phyloP scores from a whole-genome alignment of 1,140 invertebrate genomes.

The Neotoxoptera formosana region DNA sequence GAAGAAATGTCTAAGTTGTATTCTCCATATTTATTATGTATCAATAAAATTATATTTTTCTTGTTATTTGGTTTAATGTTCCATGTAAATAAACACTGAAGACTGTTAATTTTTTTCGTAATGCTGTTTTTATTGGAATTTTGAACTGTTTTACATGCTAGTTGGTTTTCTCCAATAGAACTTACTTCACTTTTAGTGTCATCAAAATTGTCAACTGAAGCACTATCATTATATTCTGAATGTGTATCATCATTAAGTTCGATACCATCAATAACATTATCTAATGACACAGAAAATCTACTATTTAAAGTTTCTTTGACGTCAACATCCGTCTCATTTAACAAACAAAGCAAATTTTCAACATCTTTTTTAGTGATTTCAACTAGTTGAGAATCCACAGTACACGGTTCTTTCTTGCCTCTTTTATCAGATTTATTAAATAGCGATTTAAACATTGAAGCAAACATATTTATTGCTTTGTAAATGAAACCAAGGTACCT shows the following conservation, averaged over 20 bases:
- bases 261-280: neutral
- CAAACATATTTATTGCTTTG: constrained; percentile 6
- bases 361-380: neutral
- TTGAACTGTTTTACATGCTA: neutral
- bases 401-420: too few species aligned
- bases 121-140: neutral
- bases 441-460: constrained; percentile 29
- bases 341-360: neutral
- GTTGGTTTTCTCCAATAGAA: neutral
- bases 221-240: neutral
- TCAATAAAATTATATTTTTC: neutral
- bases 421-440: neutral
- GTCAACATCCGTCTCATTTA: neutral
- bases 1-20: constrained; percentile 24
- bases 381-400: neutral
- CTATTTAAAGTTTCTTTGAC: neutral
- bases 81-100: constrained; percentile 48
- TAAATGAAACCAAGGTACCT: neutral
- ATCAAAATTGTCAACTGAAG: neutral
- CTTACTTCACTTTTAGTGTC: neutral
- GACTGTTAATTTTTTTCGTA: neutral
- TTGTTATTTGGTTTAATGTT: neutral
- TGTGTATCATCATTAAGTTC: neutral
- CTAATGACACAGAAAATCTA: neutral
- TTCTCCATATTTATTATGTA: constrained; percentile 36